These are phyloP conservation scores for Penaeus indicus DNA, from an alignment of 1,140 invertebrate genomes.

Conservation along the genomic window DNA sequence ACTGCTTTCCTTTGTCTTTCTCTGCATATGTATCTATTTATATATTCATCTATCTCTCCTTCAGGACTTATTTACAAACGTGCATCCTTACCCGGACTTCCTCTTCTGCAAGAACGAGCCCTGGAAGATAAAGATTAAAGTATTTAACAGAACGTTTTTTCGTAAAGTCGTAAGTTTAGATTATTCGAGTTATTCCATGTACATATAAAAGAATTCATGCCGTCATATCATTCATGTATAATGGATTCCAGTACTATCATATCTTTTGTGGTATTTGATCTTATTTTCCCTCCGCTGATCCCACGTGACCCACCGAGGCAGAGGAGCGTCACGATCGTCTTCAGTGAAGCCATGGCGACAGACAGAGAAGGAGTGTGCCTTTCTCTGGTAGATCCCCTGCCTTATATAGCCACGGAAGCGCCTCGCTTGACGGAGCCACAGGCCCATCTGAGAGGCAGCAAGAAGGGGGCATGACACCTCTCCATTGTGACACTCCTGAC, in stretches of 20 bases:
- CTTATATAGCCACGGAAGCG: background rate
- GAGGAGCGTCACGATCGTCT: background rate
- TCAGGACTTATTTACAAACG: background rate
- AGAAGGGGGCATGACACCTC: background rate
- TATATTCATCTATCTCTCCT: background rate
- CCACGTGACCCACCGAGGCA: slow-evolving; percentile 3
- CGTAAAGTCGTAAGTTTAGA: background rate
- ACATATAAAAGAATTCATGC: background rate
- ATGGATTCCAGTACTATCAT: too few relatives aligned
- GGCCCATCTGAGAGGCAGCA: background rate
- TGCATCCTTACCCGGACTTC: background rate
- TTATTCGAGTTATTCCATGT: background rate
- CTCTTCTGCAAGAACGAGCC: slow-evolving; percentile 16
- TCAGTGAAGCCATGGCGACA: background rate
- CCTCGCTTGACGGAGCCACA: background rate
- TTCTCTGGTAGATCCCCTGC: background rate
- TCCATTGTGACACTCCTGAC: background rate
- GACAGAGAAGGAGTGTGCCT: background rate
- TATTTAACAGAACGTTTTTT: background rate
- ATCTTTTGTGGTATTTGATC: background rate
- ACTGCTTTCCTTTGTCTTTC: too few relatives aligned
- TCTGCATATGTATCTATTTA: too few relatives aligned
- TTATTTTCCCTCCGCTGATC: background rate
- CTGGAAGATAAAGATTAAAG: background rate
- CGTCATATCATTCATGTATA: too few relatives aligned